Evolutionary conservation across 2,797 vertebrate species (phyloP).

Genomic region (Poeciliopsis presidionis): DNA sequence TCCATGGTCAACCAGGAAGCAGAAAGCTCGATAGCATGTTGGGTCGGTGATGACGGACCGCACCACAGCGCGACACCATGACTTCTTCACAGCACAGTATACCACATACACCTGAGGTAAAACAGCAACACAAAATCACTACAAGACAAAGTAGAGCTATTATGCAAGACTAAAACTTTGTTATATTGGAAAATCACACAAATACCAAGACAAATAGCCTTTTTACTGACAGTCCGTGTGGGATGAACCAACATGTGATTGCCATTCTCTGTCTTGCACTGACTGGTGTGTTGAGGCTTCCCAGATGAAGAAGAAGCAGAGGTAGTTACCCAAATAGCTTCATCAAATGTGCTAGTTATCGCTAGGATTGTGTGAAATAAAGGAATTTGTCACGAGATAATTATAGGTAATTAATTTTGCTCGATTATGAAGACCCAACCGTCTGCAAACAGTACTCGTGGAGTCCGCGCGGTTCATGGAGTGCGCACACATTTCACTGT

Average conservation of each 20-base stretch:
- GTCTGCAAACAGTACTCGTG: too few relatives aligned
- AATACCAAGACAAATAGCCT: neutral
- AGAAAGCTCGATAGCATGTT: conserved; percentile 46
- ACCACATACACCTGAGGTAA: conserved; percentile 74
- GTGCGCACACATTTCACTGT: neutral
- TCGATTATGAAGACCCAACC: too few relatives aligned
- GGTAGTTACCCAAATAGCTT: too few relatives aligned
- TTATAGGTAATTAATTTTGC: too few relatives aligned
- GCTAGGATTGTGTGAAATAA: too few relatives aligned
- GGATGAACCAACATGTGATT: too few relatives aligned
- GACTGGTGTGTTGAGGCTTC: too few relatives aligned
- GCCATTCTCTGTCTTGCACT: too few relatives aligned
- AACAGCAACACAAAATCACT: conserved; percentile 29
- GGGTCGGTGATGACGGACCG: conserved; percentile 65
- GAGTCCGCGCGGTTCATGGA: too few relatives aligned
- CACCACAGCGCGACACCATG: conserved; percentile 79
- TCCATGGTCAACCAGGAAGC: conserved; percentile 78
- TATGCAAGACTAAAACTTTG: neutral
- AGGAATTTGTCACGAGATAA: too few relatives aligned
- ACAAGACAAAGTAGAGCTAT: fast-evolving
- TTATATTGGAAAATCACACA: neutral
- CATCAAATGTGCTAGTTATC: too few relatives aligned
- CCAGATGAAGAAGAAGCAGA: too few relatives aligned
- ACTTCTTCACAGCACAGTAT: conserved; percentile 67
- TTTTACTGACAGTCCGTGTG: neutral